Conservation (phyloP, 2,888 invertebrate species). For the Flabesymbios commensalis region DNA sequence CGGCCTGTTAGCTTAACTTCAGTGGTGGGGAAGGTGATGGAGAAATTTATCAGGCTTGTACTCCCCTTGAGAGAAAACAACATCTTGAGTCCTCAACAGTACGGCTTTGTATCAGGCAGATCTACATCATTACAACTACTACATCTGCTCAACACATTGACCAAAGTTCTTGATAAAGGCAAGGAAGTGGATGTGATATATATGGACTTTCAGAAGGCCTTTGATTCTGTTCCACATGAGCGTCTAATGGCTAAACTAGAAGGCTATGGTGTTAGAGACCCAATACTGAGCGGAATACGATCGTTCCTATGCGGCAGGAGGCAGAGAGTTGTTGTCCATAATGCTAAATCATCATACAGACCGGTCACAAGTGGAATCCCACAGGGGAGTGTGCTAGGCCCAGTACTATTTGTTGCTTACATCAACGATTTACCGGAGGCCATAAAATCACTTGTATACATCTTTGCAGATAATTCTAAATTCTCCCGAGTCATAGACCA, state of each 20-base stretch:
- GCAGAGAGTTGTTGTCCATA: no score
- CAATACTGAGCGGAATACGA: constrained; percentile 7
- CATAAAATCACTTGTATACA: background rate
- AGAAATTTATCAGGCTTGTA: background rate
- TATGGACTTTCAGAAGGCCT: constrained; percentile 20
- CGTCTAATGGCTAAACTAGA: constrained; percentile 11
- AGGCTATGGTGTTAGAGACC: constrained; percentile 9
- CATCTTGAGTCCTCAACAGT: background rate
- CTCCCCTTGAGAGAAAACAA: background rate
- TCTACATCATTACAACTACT: background rate
- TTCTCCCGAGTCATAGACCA: background rate
- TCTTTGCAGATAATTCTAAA: constrained; percentile 27
- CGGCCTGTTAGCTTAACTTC: constrained; percentile 1
- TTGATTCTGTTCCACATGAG: constrained; percentile 21
- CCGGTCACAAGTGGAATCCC: background rate
- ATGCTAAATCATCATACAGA: no score
- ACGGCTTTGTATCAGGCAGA: constrained; percentile 9
- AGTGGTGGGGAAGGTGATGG: no score
- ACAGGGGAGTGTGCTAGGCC: constrained; percentile 23
- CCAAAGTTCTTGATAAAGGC: background rate
- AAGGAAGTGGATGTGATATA: constrained; percentile 2
- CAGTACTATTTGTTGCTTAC: constrained; percentile 20
- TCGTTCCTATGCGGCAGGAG: background rate
- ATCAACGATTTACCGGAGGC: constrained; percentile 22
- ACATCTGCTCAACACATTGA: background rate